Base-by-base conservation (phyloP, 2,797 vertebrate species). In the Pygocentrus nattereri region DNA sequence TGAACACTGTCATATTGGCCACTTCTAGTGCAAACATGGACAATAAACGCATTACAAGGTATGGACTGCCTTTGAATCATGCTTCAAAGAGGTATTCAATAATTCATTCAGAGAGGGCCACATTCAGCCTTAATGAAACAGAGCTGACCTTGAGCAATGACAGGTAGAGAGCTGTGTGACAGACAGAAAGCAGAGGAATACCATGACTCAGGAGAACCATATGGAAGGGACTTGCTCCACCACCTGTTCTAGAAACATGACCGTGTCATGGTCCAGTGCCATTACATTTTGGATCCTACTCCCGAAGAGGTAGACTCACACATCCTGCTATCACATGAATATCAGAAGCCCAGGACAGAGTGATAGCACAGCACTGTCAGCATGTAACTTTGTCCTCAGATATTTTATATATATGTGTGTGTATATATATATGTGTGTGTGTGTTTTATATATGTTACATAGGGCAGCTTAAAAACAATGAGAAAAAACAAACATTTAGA, bases 101-200 rank as follows among this genome's bases (percentile, higher is more conserved):
- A 88, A 88, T 89, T 89, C 34, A 90, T 75, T 70, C 73, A n/a
- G 34, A 11, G 23, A 23, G 69, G 71, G 68, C 56, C 77, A 80
- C 58, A 56, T 78, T 80, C 21, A 74, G 77, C 59, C 44, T 74
- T 77, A 84, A 79, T 80, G 61, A 18, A 15, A 68, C 59, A 79
- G 73, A 62, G 74, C 70, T 89, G 34, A 87, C 84, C 65, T 78
- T 71, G n/a, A 84, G 79, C 85, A 82, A 87, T 85, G 85, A 78
- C 74, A 75, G 76, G 77, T 19, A 82, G 44, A 54, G 58, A 75
- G 73, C 61, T 31, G 68, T 19, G 23, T 44, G 81, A 69, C 72
- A 74, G 87, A 88, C 89, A 89, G 90, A 82, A 86, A 90, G 89
- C 83, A 89, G 88, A 52, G 74, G 74, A 79, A 85, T 72, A 81